Conservation (phyloP, 2,113 vertebrate genomes). For the Hippocampus guttulatus region DNA sequence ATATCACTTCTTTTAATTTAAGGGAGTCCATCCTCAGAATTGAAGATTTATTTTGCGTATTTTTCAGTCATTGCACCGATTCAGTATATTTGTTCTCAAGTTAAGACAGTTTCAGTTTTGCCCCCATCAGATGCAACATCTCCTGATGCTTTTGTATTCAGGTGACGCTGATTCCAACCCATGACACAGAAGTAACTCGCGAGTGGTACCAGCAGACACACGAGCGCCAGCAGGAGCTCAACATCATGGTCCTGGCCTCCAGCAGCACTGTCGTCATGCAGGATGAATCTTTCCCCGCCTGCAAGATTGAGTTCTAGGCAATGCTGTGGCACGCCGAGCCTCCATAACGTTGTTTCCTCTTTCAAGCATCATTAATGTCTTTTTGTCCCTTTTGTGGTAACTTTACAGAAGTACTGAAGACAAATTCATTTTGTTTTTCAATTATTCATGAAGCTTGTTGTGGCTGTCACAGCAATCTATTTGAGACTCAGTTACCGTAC, state of each 20-base stretch:
- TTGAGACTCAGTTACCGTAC: neutral
- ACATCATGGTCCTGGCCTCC: slow-evolving; percentile 96
- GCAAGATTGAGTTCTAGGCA: slow-evolving; percentile 97
- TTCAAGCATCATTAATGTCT: slow-evolving; percentile 30
- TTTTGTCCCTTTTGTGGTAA: slow-evolving; percentile 5
- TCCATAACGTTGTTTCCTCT: slow-evolving; percentile 26
- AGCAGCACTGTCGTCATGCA: slow-evolving; percentile 99
- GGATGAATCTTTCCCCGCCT: slow-evolving; percentile 97
- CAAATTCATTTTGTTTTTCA: slow-evolving; percentile 7
- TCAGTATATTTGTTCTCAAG: too few species aligned
- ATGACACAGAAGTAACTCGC: slow-evolving; percentile 94
- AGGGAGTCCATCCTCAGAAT: too few species aligned
- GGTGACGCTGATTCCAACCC: slow-evolving; percentile 97
- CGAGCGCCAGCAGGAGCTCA: slow-evolving; percentile 93
- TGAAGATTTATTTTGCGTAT: too few species aligned
- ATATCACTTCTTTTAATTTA: too few species aligned
- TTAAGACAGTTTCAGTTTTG: too few species aligned
- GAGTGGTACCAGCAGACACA: slow-evolving; percentile 99
- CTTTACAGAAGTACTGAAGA: neutral
- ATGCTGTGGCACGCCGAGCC: slow-evolving; percentile 27
- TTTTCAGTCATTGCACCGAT: too few species aligned
- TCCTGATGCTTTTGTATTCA: slow-evolving; percentile 36
- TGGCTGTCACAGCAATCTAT: slow-evolving; percentile 19
- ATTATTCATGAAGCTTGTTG: slow-evolving; percentile 36
- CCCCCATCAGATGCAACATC: neutral